Base-by-base conservation (phyloP, 53 echinoderm and acorn worm genomes). In the Mesocentrotus franciscanus region DNA sequence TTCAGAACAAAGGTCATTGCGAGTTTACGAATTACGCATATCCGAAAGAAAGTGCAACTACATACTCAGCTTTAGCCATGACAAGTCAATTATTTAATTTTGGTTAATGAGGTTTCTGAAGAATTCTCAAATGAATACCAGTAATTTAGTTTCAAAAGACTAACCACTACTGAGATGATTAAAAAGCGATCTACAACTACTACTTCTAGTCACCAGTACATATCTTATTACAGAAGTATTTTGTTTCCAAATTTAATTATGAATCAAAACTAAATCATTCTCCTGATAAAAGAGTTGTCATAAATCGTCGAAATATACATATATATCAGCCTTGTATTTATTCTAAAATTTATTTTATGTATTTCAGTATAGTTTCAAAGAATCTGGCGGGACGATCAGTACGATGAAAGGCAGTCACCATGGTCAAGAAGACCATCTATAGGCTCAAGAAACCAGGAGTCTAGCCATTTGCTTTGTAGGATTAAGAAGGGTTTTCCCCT, bases 61-160 rank as follows among this genome's bases (percentile, higher is more conserved):
- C 68, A 22, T 24, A 7, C 22, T 24, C 0, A 20, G 68, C 24
- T 20, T 11, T 27, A 33, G 30, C 15, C 27, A 64, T 5, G 5
- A 15, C 14, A 30, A 32, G 30, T 32, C 12, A 13, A 33, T 76
- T 12, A 64, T 64, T 61, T 15, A 2, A 76, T 33, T 33, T 76
- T 76, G 76, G 76, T 76, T 76, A 29, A 27, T 64, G 64, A 64
- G 64, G 64, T 64, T 32, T 30, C 13, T 30, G 29, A 84, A 42
- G 42, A 20, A 42, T 55, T 55, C 29, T 84, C 84, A 42, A 42
- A 84, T 18, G 84, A 84, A 24, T 24, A 84, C 55, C 18, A 8
- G 20, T 84, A 84, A 84, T 84, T 84, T 84, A 22, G 84, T 84
- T 84, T 84, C 84, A 22, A 49, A 24, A 84, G 22, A 84, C 22